Evolutionary conservation across 2,888 invertebrate species (phyloP).

Genomic region (Oscheius onirici): DNA sequence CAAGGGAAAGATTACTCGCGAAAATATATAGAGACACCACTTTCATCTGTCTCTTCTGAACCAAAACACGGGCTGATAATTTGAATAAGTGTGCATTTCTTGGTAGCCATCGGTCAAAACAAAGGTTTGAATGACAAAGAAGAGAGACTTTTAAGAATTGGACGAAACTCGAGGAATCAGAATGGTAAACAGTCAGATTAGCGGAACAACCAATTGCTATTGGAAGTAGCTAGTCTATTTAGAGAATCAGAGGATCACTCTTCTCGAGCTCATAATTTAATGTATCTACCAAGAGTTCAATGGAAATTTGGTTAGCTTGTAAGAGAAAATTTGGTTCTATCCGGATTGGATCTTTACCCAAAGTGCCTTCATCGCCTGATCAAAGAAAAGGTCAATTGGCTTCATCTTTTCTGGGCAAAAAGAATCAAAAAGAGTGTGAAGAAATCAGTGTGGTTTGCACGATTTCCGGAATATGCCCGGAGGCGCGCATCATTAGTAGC

Average conservation of each 20-base stretch:
- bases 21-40: not conserved
- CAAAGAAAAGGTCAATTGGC: not conserved
- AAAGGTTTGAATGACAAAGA: not conserved
- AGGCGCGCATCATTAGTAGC: constrained; percentile 22
- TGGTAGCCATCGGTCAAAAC: not conserved
- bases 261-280: no score
- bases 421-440: not conserved
- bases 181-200: no score
- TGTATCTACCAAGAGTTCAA: no score
- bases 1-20: not conserved
- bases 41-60: not conserved
- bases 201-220: no score
- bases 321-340: no score
- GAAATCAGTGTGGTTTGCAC: not conserved
- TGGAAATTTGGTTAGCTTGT: no score
- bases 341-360: not conserved
- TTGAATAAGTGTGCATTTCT: no score
- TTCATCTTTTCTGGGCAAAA: not conserved
- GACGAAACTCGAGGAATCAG: no score
- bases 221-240: no score
- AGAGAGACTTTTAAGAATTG: not conserved
- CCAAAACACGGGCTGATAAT: not conserved
- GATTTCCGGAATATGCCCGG: not conserved
- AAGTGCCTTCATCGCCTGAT: not conserved
- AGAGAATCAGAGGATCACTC: no score